Percentiles rank a stretch among this genome's conserved stretches.
Evolutionary conservation across 2,113 vertebrate species (phyloP).

Genomic region (Oxygymnocypris stewartii): DNA sequence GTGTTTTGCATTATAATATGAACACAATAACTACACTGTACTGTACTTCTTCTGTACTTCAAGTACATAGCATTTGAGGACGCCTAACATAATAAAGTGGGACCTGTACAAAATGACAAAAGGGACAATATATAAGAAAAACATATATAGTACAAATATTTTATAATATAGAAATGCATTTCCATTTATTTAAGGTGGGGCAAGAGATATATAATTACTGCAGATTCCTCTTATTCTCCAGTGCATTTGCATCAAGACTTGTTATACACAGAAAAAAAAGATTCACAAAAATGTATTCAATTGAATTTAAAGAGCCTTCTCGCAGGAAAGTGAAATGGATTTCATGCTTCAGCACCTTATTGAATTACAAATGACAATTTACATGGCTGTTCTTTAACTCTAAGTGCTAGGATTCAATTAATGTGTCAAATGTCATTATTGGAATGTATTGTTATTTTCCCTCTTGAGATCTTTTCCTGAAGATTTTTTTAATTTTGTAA

Average conservation of each 20-base stretch:
- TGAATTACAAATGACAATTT: constrained; percentile 64
- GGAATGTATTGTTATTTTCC: constrained; percentile 45
- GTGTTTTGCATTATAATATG: no score
- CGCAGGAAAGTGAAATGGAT: constrained; percentile 57
- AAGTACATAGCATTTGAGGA: no score
- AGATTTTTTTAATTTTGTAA: constrained; percentile 49
- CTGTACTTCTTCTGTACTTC: no score
- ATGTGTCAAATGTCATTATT: constrained; percentile 57
- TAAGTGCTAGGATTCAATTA: constrained; percentile 64
- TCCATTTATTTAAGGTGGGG: background rate
- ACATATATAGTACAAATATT: background rate
- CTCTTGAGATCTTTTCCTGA: constrained; percentile 26
- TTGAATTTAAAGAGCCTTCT: constrained; percentile 38
- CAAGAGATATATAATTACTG: background rate
- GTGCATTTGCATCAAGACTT: background rate
- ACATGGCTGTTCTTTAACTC: constrained; percentile 64
- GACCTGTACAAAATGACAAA: no score
- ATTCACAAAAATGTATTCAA: constrained; percentile 7
- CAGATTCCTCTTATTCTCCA: background rate
- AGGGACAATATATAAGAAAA: no score
- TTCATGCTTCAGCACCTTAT: constrained; percentile 59
- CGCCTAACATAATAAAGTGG: no score
- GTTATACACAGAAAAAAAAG: constrained; percentile 40
- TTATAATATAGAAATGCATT: background rate
- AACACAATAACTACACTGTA: no score